Percentiles rank a stretch among this genome's conserved stretches.
Evolutionary conservation across 2,113 vertebrate species (phyloP).

Genomic region (Nymphicus hollandicus): DNA sequence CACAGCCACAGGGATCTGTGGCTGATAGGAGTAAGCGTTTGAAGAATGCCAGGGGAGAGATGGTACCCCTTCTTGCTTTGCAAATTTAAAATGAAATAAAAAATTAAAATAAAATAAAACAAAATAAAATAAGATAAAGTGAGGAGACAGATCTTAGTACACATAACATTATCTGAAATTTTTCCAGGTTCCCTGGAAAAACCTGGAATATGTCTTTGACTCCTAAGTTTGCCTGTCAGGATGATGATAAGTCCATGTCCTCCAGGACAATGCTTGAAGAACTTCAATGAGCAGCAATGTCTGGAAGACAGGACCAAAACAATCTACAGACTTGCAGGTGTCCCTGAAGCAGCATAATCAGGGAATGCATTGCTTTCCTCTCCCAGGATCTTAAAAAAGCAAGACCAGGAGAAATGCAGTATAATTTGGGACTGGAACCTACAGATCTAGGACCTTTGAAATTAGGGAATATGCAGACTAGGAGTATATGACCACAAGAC

Average conservation of each 20-base stretch:
- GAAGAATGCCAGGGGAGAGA: not conserved
- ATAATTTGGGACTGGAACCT: not conserved
- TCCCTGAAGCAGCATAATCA: not conserved
- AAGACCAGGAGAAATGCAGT: not conserved
- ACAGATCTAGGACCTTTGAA: not conserved
- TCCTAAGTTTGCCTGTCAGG: not conserved
- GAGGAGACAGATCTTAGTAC: not conserved
- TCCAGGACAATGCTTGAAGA: not conserved
- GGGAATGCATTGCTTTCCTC: not conserved
- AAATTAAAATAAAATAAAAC: not conserved
- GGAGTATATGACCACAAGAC: not conserved
- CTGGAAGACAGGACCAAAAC: not conserved
- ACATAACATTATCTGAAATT: not conserved
- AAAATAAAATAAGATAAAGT: not conserved
- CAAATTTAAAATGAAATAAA: not conserved
- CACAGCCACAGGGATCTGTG: not conserved
- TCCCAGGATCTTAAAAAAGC: not conserved
- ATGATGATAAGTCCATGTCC: not conserved
- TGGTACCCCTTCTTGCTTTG: not conserved
- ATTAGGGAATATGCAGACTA: not conserved
- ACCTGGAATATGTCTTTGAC: not conserved
- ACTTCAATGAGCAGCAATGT: not conserved
- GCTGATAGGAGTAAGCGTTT: not conserved
- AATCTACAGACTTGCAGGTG: not conserved
- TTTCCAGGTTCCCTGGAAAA: not conserved